Evolutionary conservation across 2,888 invertebrate genomes (phyloP).

Genomic region (Notodonta ziczac): DNA sequence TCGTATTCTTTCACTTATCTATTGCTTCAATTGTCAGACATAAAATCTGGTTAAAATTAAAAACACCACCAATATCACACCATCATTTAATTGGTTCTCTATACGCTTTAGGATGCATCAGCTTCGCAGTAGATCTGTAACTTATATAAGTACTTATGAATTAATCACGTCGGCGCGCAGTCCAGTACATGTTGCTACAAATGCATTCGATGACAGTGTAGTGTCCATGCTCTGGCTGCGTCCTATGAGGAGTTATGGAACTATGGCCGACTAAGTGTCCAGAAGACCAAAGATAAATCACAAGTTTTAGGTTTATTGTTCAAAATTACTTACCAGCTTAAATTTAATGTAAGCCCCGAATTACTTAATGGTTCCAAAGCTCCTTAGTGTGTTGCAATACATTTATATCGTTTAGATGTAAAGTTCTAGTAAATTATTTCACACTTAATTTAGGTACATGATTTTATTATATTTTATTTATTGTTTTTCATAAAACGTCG

Average conservation of each 20-base stretch:
- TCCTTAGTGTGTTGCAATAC: constrained; percentile 83
- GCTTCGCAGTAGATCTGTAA: constrained; percentile 83
- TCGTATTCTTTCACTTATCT: constrained; percentile 31
- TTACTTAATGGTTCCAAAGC: constrained; percentile 81
- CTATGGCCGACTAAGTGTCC: constrained; percentile 63
- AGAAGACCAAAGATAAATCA: constrained; percentile 82
- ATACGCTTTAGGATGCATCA: constrained; percentile 77
- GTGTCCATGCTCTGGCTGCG: constrained; percentile 36
- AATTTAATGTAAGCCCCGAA: constrained; percentile 66
- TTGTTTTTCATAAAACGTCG: constrained; percentile 72
- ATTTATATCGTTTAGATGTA: constrained; percentile 80
- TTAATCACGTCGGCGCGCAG: constrained; percentile 62
- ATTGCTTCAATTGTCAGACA: constrained; percentile 1
- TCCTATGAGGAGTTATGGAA: constrained; percentile 78
- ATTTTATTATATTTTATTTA: constrained; percentile 80
- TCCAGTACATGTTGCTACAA: constrained; percentile 39
- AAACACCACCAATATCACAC: constrained; percentile 34
- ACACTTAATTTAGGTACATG: constrained; percentile 79
- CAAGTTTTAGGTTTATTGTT: constrained; percentile 72
- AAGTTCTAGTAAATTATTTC: constrained; percentile 83
- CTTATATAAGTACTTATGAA: constrained; percentile 82
- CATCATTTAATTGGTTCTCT: constrained; percentile 65
- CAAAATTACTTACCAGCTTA: constrained; percentile 72
- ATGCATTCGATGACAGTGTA: constrained; percentile 30
- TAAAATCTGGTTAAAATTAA: constrained; percentile 24